These are phyloP conservation scores for Drosophila asahinai DNA, from an alignment of 1,140 invertebrate species.

Conservation along the genomic window DNA sequence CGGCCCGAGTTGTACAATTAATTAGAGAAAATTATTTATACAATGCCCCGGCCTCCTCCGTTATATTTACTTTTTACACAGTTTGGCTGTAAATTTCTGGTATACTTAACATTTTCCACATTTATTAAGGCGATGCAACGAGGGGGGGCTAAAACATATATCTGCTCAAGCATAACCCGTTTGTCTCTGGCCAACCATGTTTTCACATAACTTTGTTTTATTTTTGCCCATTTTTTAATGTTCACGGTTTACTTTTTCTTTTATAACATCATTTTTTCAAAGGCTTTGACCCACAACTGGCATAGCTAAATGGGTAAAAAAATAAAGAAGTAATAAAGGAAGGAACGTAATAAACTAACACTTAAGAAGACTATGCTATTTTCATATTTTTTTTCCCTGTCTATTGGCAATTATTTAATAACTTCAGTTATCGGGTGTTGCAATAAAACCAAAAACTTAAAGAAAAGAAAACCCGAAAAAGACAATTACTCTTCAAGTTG, in stretches of 20 bases:
- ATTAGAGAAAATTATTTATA: conserved; percentile 80
- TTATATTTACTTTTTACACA: conserved; percentile 44
- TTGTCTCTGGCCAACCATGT: conserved; percentile 65
- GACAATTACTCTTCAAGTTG: conserved; percentile 34
- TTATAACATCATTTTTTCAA: conserved; percentile 74
- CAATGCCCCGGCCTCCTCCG: conserved; percentile 19
- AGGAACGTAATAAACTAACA: no score
- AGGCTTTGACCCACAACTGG: conserved; percentile 74
- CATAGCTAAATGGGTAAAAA: conserved; percentile 35
- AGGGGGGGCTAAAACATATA: conserved; percentile 2
- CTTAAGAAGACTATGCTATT: no score
- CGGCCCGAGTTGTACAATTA: conserved; percentile 63
- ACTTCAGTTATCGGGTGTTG: not conserved
- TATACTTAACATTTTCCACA: conserved; percentile 78
- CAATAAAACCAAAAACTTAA: not conserved
- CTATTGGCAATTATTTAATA: not conserved
- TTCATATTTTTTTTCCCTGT: not conserved
- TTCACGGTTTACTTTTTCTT: conserved; percentile 63
- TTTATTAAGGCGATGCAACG: conserved; percentile 47
- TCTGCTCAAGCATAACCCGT: conserved; percentile 59
- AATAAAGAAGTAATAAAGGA: not conserved
- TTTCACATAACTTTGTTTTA: conserved; percentile 62
- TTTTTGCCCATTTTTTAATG: conserved; percentile 45
- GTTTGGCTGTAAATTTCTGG: conserved; percentile 69
- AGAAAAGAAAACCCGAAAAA: no score